Base-by-base conservation (phyloP, 2,888 invertebrate genomes). In the Agrochola litura region DNA sequence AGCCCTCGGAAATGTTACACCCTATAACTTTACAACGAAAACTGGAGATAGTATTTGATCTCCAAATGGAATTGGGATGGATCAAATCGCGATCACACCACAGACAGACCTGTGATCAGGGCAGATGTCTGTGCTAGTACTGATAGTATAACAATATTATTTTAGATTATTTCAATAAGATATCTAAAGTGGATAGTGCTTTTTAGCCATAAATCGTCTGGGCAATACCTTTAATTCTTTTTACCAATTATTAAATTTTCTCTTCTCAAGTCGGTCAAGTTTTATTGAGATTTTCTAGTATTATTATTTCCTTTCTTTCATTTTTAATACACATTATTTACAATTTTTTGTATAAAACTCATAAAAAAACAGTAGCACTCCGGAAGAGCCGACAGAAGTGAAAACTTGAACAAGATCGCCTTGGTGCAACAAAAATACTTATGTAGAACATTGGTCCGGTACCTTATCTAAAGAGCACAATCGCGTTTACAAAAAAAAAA, bases 21-120 rank as follows among this genome's bases (percentile, higher is more conserved):
- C 88, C 89, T 89, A 78, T 91, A 86, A 73, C 68, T 76, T 76
- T 66, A 81, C 80, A 85, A 78, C 86, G 88, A 82, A 87, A 88
- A 89, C 86, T 90, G 87, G 82, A 88, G 79, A 81, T 88, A 88
- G 86, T 88, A 86, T 92, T 91, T 88, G 90, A 90, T 90, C 88
- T 90, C 82, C 85, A 85, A 90, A 89, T 90, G 86, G 88, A 90
- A 89, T 87, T 85, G 87, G 83, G 84, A 87, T 79, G 83, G 84
- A 86, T 88, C 82, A 81, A 73, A 60, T 74, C 69, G 73, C 82
- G 77, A 88, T 85, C 86, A 76, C 78, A 82, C 82, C 46, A 49
- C 67, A 71, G 68, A 67, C 81, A 68, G 56, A 58, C 73, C 73
- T 30, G 61, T 30, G 61, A 61, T 77, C 77, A 37, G 22, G 22